Conservation (phyloP, 2,888 invertebrate species). For the Diarsia mendica region DNA sequence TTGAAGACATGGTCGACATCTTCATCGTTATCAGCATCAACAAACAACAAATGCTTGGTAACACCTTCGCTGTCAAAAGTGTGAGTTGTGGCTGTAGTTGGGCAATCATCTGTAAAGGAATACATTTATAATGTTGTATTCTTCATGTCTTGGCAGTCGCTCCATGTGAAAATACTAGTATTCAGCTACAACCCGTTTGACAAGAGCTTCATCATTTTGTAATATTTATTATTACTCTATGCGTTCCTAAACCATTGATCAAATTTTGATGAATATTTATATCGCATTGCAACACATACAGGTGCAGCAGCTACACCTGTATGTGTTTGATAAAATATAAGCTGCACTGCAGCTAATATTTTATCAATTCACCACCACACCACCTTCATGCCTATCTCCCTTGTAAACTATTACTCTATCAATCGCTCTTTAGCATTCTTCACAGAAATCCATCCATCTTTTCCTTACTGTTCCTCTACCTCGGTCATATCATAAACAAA, state of each 20-base stretch:
- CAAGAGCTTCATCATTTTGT: too few species aligned
- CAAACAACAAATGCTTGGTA: constrained; percentile 67
- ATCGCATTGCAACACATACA: neutral
- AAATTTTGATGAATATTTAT: neutral
- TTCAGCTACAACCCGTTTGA: too few species aligned
- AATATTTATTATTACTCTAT: too few species aligned
- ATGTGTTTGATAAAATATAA: too few species aligned
- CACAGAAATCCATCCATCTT: neutral
- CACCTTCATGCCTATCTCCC: neutral
- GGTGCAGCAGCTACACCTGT: neutral
- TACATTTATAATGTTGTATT: neutral
- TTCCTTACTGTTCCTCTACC: neutral
- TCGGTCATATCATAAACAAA: neutral
- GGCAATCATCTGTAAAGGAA: constrained; percentile 61
- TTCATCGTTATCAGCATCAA: constrained; percentile 72
- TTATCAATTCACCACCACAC: too few species aligned
- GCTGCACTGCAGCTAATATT: too few species aligned
- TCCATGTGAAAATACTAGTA: too few species aligned
- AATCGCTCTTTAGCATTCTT: neutral
- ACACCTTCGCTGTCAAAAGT: constrained; percentile 64
- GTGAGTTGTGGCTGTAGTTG: constrained; percentile 28
- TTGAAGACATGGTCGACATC: constrained; percentile 77
- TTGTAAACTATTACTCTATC: neutral
- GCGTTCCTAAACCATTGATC: neutral
- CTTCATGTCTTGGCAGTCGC: neutral